A percentile compares a stretch with the other conserved stretches of the same genome.
phyloP scores from a whole-genome alignment of 2,888 invertebrate species.

The Mactromeris polynyma region DNA sequence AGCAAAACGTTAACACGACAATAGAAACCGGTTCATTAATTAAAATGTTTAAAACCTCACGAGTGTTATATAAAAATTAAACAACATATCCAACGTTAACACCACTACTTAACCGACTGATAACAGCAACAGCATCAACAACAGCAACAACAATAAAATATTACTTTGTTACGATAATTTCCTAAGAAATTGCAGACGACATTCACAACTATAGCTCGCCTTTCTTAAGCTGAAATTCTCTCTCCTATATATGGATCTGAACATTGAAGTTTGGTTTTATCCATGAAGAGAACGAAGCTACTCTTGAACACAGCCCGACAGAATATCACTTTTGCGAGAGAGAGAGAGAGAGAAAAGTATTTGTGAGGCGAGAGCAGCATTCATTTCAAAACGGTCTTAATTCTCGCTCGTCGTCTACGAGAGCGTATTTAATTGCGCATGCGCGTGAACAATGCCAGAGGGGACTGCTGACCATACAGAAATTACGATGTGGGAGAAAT shows the following conservation, averaged over 20 bases:
- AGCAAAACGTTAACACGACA: background rate
- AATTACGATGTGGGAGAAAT: background rate
- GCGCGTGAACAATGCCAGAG: background rate
- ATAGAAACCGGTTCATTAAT: background rate
- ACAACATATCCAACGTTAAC: background rate
- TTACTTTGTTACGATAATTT: slow-evolving; percentile 23
- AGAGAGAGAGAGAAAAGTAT: background rate
- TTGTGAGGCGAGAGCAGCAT: background rate
- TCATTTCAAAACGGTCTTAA: background rate
- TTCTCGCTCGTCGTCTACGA: background rate
- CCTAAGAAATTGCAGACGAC: slow-evolving; percentile 31
- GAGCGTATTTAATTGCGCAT: background rate
- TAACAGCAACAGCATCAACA: background rate
- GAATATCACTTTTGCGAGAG: background rate
- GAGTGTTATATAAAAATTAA: background rate
- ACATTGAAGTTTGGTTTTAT: slow-evolving; percentile 25
- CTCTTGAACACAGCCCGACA: background rate
- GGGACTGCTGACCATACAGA: background rate
- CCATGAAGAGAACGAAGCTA: background rate
- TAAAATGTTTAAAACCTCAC: background rate
- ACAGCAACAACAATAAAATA: slow-evolving; percentile 14
- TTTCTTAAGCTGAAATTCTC: slow-evolving; percentile 1
- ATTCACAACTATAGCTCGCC: background rate
- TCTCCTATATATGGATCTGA: slow-evolving; percentile 34
- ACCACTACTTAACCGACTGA: background rate